Evolutionary conservation across 2,113 vertebrate genomes (phyloP).

Genomic region (Leuciscus idus): DNA sequence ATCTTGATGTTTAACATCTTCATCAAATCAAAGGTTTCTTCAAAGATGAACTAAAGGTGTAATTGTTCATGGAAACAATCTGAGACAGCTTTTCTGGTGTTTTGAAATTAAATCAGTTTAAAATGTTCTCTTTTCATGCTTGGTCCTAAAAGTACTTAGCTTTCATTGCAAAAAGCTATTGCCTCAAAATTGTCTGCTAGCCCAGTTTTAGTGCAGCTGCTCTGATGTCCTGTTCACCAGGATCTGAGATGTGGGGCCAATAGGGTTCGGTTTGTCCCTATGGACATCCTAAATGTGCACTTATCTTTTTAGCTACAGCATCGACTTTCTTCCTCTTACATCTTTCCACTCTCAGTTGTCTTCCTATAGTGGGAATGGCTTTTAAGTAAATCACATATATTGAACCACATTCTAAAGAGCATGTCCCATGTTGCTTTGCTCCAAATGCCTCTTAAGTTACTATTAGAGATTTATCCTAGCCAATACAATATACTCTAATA

Average conservation of each 20-base stretch:
- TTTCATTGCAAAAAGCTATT: not conserved
- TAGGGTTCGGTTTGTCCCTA: slow-evolving; percentile 5
- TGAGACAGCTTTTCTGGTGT: not conserved
- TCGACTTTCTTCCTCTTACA: slow-evolving; percentile 12
- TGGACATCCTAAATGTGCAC: slow-evolving; percentile 43
- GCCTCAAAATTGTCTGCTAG: not conserved
- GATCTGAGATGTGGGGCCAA: slow-evolving; percentile 17
- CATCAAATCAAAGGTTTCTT: not conserved
- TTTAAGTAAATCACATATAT: slow-evolving; percentile 8
- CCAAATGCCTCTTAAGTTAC: not conserved
- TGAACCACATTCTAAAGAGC: slow-evolving; percentile 5
- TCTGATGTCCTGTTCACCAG: slow-evolving; percentile 23
- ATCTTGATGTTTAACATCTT: not conserved
- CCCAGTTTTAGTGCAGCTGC: not conserved
- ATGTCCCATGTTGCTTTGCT: not conserved
- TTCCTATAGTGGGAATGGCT: not conserved
- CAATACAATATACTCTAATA: too few relatives aligned
- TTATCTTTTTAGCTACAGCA: slow-evolving; percentile 45
- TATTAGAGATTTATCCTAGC: too few relatives aligned
- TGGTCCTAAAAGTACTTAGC: not conserved
- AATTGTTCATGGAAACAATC: not conserved
- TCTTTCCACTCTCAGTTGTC: slow-evolving; percentile 1
- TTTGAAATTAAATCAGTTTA: not conserved
- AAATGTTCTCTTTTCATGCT: not conserved
- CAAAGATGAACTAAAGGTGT: not conserved